phyloP scores from a whole-genome alignment of 2,797 vertebrate species.

The Acanthiza pusilla region DNA sequence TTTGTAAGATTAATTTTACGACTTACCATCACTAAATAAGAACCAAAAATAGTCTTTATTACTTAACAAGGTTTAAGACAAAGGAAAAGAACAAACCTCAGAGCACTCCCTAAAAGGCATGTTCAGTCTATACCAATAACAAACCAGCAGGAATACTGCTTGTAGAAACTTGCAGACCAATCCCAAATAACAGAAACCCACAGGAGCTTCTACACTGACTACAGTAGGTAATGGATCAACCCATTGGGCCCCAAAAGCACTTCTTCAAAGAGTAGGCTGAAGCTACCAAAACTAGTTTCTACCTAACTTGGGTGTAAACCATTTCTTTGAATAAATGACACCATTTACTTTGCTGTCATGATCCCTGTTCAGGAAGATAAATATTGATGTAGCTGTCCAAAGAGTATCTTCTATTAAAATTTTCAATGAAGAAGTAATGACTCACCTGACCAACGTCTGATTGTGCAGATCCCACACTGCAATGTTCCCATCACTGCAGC shows the following conservation, averaged over 20 bases:
- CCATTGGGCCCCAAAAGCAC: not conserved
- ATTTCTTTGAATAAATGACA: not conserved
- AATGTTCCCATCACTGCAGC: slow-evolving; percentile 85
- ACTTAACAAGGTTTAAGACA: not conserved
- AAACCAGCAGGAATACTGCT: not conserved
- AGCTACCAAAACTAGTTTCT: not conserved
- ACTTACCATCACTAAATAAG: not conserved
- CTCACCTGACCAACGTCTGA: slow-evolving; percentile 83
- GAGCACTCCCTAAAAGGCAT: not conserved
- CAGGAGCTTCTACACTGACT: not conserved
- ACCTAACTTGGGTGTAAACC: not conserved
- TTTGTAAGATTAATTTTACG: not conserved
- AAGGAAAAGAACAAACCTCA: not conserved
- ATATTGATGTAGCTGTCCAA: not conserved
- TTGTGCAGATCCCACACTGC: slow-evolving; percentile 86
- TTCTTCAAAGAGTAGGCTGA: not conserved
- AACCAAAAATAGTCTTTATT: not conserved
- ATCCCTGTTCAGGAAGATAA: not conserved
- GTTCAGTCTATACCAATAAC: not conserved
- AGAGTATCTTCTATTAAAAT: not conserved
- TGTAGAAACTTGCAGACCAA: not conserved
- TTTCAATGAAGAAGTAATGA: not conserved
- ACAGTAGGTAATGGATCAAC: not conserved
- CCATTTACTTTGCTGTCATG: not conserved
- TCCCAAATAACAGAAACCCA: not conserved